Conservation (phyloP, 2,888 invertebrate genomes). For the Aradus depressus region DNA sequence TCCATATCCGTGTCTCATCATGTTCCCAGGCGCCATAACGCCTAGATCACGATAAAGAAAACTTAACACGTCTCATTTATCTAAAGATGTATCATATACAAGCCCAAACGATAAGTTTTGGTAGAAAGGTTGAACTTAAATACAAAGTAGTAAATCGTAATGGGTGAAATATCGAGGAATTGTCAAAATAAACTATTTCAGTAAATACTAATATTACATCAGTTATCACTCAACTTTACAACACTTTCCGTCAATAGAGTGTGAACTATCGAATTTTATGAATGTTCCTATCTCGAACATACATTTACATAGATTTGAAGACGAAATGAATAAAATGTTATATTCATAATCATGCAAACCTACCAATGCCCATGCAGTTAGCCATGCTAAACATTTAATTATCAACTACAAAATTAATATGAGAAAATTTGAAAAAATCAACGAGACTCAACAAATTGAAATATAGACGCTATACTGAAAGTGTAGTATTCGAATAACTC, state of each 20-base stretch:
- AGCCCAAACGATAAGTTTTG: conserved; percentile 15
- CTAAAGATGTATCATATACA: conserved; percentile 5
- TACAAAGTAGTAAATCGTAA: conserved; percentile 5
- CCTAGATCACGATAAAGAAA: conserved; percentile 22
- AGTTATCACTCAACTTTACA: too few relatives aligned
- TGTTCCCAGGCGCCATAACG: conserved; percentile 28
- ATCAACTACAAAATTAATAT: conserved; percentile 15
- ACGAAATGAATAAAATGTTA: conserved; percentile 3
- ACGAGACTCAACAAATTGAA: too few relatives aligned
- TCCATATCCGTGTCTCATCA: conserved; percentile 22
- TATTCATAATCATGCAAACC: conserved; percentile 19
- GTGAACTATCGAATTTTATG: too few relatives aligned
- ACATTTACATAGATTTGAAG: too few relatives aligned
- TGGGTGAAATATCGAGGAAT: too few relatives aligned
- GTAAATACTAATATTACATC: too few relatives aligned
- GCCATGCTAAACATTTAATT: conserved; percentile 22
- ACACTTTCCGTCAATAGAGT: too few relatives aligned
- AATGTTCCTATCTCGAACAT: too few relatives aligned
- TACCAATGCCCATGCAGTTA: conserved; percentile 26
- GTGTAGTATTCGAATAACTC: too few relatives aligned
- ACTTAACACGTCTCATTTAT: conserved; percentile 14
- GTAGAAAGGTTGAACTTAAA: conserved; percentile 10
- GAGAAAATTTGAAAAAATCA: too few relatives aligned
- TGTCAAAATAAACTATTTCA: too few relatives aligned
- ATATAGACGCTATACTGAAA: too few relatives aligned